phyloP scores from a whole-genome alignment of 2,797 vertebrate species.

The Spheniscus humboldti region DNA sequence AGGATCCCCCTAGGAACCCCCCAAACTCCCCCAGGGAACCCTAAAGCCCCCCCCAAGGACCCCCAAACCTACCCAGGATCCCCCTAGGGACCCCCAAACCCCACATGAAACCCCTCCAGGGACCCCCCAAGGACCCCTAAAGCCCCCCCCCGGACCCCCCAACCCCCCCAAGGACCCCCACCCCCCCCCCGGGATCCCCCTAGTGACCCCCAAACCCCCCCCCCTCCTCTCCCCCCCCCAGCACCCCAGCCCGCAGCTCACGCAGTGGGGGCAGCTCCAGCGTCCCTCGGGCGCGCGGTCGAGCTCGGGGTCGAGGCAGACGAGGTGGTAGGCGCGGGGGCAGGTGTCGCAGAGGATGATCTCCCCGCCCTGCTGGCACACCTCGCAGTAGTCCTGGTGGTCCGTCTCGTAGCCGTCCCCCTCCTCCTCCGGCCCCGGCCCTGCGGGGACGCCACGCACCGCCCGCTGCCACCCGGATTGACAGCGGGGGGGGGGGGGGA shows the following conservation, averaged over 20 bases:
- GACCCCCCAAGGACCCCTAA: too few relatives aligned
- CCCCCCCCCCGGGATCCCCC: too few relatives aligned
- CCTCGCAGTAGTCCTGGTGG: conserved; percentile 96
- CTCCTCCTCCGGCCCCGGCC: conserved; percentile 80
- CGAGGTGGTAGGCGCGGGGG: conserved; percentile 91
- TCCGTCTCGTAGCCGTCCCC: conserved; percentile 96
- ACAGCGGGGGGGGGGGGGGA: not conserved
- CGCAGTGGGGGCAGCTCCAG: conserved; percentile 96
- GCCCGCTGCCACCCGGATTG: not conserved
- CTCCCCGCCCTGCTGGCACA: conserved; percentile 93
- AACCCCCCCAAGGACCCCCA: too few relatives aligned
- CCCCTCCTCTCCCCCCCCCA: not conserved
- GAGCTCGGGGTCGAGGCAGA: conserved; percentile 91
- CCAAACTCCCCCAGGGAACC: too few relatives aligned
- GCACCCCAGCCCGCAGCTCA: conserved; percentile 63
- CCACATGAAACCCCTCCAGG: too few relatives aligned
- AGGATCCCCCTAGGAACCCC: too few relatives aligned
- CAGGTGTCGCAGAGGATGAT: conserved; percentile 96
- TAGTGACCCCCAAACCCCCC: not conserved
- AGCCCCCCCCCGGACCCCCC: too few relatives aligned
- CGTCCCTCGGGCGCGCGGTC: conserved; percentile 87
- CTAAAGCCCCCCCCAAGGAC: too few relatives aligned
- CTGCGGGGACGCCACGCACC: not conserved
- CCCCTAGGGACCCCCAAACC: not conserved
- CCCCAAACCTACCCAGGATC: too few relatives aligned